These are phyloP conservation scores for Octomys mimax DNA, from an alignment of 2,797 vertebrate genomes.

Conservation along the genomic window DNA sequence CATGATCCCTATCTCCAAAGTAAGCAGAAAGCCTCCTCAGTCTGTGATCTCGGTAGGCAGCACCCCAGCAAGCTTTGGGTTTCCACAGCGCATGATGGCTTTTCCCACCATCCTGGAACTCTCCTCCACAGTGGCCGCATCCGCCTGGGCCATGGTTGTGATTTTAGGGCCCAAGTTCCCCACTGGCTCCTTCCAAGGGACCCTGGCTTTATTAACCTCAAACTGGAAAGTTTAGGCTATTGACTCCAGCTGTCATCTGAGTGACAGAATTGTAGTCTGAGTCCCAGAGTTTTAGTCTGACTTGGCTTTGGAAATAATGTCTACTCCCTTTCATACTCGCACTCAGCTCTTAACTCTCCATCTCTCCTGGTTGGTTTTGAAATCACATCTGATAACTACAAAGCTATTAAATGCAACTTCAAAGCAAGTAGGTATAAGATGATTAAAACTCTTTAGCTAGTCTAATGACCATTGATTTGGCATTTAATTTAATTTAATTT, in stretches of 20 bases:
- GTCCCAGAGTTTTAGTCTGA: conserved; percentile 19
- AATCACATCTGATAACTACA: neutral
- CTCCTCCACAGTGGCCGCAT: neutral
- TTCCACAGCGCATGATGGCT: neutral
- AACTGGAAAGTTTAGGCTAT: neutral
- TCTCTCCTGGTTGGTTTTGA: conserved; percentile 48
- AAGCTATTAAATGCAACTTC: conserved; percentile 10
- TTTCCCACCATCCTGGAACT: neutral
- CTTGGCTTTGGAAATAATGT: neutral
- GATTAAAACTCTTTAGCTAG: neutral
- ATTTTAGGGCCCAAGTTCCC: neutral
- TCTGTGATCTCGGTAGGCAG: neutral
- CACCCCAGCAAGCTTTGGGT: rapidly evolving
- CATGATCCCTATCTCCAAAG: neutral
- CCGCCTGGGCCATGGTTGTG: neutral
- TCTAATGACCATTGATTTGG: neutral
- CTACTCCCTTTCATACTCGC: neutral
- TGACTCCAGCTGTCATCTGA: neutral
- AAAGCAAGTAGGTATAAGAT: neutral
- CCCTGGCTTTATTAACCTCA: neutral
- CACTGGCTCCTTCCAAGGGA: neutral
- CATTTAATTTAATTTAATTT: neutral
- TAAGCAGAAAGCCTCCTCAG: neutral
- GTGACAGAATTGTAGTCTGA: neutral
- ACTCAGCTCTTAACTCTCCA: neutral